Conservation (phyloP, 2,888 invertebrate species). For the Dryococelus australis region DNA sequence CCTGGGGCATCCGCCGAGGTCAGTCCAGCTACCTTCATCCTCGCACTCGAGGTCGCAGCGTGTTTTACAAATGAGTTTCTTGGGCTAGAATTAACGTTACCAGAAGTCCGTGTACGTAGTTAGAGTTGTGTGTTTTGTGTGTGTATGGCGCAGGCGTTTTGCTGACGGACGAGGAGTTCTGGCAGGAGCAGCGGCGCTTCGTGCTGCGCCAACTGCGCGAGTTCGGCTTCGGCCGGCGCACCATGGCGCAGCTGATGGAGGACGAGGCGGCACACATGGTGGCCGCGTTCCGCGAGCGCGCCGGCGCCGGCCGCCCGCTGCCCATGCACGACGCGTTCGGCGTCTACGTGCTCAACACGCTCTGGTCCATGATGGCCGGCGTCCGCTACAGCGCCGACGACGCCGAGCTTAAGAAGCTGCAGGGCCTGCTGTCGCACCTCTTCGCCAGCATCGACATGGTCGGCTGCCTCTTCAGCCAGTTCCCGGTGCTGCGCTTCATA, state of each 20-base stretch:
- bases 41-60: background rate
- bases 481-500: constrained; percentile 72
- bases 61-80: no score
- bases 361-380: constrained; percentile 87
- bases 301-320: constrained; percentile 59
- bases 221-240: constrained; percentile 81
- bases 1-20: constrained; percentile 48
- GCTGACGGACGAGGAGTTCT: constrained; percentile 74
- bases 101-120: no score
- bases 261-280: constrained; percentile 74
- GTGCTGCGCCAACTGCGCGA: constrained; percentile 79
- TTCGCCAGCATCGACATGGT: constrained; percentile 82
- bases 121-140: no score
- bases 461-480: constrained; percentile 80
- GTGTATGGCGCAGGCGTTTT: constrained; percentile 63
- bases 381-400: constrained; percentile 66
- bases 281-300: constrained; percentile 60
- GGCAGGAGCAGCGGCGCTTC: constrained; percentile 81
- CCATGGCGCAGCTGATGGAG: constrained; percentile 76
- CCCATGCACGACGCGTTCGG: constrained; percentile 77
- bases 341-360: constrained; percentile 74
- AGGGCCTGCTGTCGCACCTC: constrained; percentile 72
- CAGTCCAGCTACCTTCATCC: background rate
- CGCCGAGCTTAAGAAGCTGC: constrained; percentile 70
- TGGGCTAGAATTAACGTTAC: no score